Evolutionary conservation across 1,140 invertebrate genomes (phyloP).

Genomic region (Achatina immaculata): DNA sequence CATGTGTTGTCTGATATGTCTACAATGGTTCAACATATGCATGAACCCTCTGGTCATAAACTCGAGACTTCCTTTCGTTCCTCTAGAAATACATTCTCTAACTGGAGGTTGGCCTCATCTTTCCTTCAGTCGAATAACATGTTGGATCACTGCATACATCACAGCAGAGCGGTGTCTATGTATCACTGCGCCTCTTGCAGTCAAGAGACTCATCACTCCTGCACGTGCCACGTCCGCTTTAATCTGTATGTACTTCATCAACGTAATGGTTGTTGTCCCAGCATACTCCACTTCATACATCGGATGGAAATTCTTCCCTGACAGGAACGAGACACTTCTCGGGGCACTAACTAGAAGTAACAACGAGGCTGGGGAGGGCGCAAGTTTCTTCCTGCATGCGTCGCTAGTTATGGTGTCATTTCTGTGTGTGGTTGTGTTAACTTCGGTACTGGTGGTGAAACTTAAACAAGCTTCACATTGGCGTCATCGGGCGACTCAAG

Average conservation of each 20-base stretch:
- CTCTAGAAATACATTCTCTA: background rate
- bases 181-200: background rate
- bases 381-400: background rate
- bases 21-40: background rate
- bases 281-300: background rate
- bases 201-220: background rate
- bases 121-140: background rate
- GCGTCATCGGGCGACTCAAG: background rate
- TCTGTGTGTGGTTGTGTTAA: background rate
- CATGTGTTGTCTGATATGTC: background rate
- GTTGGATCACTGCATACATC: conserved; percentile 6
- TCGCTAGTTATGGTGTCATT: background rate
- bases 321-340: background rate
- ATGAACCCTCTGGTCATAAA: background rate
- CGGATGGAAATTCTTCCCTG: background rate
- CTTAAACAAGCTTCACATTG: conserved; percentile 4
- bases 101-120: background rate
- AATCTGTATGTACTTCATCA: background rate
- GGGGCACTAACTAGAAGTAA: background rate
- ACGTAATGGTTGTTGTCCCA: background rate
- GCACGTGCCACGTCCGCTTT: background rate
- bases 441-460: background rate
- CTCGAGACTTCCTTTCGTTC: background rate
- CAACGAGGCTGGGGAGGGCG: background rate
- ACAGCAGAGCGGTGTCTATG: conserved; percentile 2